A percentile compares a stretch with the other conserved stretches of the same genome.
These are phyloP conservation scores for Trigoniulus corallinus DNA, from an alignment of 1,140 invertebrate genomes.

Conservation along the genomic window DNA sequence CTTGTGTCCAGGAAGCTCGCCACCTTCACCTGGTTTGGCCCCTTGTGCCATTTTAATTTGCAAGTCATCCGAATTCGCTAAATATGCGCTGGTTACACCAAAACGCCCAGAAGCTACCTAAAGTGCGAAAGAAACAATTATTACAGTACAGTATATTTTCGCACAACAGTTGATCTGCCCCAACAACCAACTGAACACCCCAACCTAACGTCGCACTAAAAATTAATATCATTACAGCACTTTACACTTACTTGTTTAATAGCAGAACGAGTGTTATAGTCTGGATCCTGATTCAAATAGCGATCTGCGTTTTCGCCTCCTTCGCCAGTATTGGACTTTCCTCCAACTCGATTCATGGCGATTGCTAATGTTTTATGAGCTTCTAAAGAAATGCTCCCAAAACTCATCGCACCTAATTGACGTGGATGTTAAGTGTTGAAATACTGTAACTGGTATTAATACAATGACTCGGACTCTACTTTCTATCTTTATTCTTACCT, in stretches of 20 bases:
- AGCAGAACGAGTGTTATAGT: conserved; percentile 44
- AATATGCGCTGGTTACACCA: conserved; percentile 91
- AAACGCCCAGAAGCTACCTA: conserved; percentile 95
- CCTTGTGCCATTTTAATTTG: conserved; percentile 99
- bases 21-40: conserved; percentile 89
- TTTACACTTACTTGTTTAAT: conserved; percentile 37
- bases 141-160: no score
- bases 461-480: neutral
- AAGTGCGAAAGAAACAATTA: neutral
- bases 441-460: conserved; percentile 17
- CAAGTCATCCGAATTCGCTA: conserved; percentile 89
- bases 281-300: conserved; percentile 62
- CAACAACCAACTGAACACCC: no score
- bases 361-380: conserved; percentile 86
- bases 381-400: conserved; percentile 83
- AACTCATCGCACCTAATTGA: conserved; percentile 66
- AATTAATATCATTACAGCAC: no score
- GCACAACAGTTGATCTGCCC: no score
- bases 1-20: conserved; percentile 75
- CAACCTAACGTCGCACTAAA: no score
- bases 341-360: conserved; percentile 92
- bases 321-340: conserved; percentile 94
- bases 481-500: conserved; percentile 21
- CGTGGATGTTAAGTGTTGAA: no score
- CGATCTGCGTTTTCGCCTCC: conserved; percentile 67